Conservation (phyloP, 2,113 vertebrate genomes). For the Murina feae region DNA sequence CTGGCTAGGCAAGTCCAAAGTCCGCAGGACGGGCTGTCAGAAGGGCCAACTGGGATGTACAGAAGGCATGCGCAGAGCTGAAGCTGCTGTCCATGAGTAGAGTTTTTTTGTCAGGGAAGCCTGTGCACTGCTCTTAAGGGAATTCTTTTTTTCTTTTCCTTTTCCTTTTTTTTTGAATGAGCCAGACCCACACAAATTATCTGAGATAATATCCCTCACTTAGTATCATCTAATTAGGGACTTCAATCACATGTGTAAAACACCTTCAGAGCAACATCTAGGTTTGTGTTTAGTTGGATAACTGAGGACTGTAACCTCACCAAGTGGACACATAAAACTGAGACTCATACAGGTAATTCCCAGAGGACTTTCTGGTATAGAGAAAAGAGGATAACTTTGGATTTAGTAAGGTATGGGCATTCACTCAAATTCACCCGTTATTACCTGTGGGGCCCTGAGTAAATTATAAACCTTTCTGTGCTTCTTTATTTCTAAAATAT, state of each 20-base stretch:
- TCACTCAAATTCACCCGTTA: background rate
- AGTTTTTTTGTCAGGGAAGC: background rate
- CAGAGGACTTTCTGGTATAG: background rate
- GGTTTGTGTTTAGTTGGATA: background rate
- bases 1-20: background rate
- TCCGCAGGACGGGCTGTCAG: background rate
- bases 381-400: background rate
- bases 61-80: no score
- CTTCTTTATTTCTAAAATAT: background rate
- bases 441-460: background rate
- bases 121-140: background rate
- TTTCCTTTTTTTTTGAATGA: background rate
- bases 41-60: background rate
- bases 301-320: background rate
- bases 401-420: background rate
- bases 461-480: background rate
- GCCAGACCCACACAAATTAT: background rate
- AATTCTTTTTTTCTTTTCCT: no score
- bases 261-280: background rate
- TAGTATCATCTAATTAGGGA: background rate
- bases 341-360: background rate
- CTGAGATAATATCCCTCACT: background rate
- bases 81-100: background rate
- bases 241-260: background rate
- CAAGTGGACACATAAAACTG: background rate